phyloP scores from a whole-genome alignment of 2,113 vertebrate genomes.

The Oncorhynchus nerka region DNA sequence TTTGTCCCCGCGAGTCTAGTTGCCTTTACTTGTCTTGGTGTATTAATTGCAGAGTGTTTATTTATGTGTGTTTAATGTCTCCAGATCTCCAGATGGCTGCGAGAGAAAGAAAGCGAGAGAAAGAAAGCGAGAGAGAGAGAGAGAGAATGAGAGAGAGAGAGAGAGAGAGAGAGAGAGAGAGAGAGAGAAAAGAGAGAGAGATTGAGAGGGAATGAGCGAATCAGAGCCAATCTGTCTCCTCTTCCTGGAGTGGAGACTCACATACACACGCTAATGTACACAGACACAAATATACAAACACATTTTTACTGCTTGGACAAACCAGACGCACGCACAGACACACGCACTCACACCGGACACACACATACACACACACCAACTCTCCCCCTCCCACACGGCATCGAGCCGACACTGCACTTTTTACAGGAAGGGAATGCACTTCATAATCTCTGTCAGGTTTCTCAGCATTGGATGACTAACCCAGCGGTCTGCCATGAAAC shows the following conservation, averaged over 20 bases:
- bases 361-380: neutral
- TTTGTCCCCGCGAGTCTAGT: neutral
- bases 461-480: slow-evolving; percentile 35
- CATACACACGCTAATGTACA: slow-evolving; percentile 1
- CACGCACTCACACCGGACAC: neutral
- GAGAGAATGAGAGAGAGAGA: too few species aligned
- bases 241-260: slow-evolving; percentile 22
- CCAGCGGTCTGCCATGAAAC: neutral
- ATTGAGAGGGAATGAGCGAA: slow-evolving; percentile 37
- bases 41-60: slow-evolving; percentile 34
- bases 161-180: neutral
- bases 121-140: neutral
- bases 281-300: neutral
- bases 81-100: slow-evolving; percentile 48
- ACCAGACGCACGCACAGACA: neutral
- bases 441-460: slow-evolving; percentile 47
- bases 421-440: slow-evolving; percentile 34
- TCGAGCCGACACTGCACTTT: slow-evolving; percentile 42
- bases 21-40: too few species aligned
- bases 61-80: slow-evolving; percentile 55
- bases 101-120: neutral
- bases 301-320: neutral
- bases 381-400: slow-evolving; percentile 6
- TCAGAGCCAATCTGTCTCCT: slow-evolving; percentile 33
- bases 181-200: neutral